A percentile compares a stretch with the other conserved stretches of the same genome.
phyloP scores from a whole-genome alignment of 2,113 vertebrate species.

The Diglossa brunneiventris region DNA sequence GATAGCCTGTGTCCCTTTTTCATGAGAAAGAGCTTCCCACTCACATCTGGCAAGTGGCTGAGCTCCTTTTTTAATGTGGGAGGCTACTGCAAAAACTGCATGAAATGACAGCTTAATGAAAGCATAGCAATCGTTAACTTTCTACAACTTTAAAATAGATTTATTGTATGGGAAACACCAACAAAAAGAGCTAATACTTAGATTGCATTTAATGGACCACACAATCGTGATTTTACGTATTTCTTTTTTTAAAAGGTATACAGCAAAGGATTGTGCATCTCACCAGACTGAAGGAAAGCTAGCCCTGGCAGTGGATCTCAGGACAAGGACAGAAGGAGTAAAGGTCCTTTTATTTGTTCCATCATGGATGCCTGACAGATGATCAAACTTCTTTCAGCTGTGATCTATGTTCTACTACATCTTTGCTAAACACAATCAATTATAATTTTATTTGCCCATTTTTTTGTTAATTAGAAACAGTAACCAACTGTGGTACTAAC shows the following conservation, averaged over 20 bases:
- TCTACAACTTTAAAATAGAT: conserved; percentile 18
- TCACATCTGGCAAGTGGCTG: conserved; percentile 13
- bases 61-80: conserved; percentile 23
- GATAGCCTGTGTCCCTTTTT: not conserved
- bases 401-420: not conserved
- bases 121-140: not conserved
- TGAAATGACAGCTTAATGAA: conserved; percentile 30
- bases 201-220: not conserved
- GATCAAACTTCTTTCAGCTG: not conserved
- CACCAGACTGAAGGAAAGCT: not conserved
- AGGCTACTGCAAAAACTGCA: conserved; percentile 13
- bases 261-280: not conserved
- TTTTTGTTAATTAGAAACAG: not conserved
- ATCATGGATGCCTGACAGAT: not conserved
- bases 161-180: not conserved
- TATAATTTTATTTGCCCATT: not conserved
- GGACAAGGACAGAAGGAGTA: not conserved
- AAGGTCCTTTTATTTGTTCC: not conserved
- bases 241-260: not conserved
- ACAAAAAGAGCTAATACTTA: not conserved
- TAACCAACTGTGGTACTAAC: not conserved
- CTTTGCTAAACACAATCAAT: not conserved
- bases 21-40: conserved; percentile 34
- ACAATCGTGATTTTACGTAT: not conserved
- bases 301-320: not conserved